Percentiles rank a stretch among this genome's conserved stretches.
phyloP scores from a whole-genome alignment of 2,888 invertebrate genomes.

The Plagodis dolabraria region DNA sequence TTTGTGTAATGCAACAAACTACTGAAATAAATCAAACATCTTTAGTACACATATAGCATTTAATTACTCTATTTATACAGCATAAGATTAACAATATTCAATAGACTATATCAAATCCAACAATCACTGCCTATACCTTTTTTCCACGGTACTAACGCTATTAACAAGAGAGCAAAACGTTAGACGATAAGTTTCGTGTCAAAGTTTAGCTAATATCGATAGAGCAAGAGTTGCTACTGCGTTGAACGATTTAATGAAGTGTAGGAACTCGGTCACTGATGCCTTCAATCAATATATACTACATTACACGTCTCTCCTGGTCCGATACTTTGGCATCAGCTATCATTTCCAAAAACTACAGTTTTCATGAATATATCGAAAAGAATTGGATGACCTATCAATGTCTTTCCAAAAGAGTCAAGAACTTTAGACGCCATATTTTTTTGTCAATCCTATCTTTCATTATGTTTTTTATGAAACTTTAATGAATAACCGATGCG shows the following conservation, averaged over 20 bases:
- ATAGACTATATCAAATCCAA: constrained; percentile 85
- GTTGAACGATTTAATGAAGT: constrained; percentile 46
- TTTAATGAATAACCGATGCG: constrained; percentile 30
- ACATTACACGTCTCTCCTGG: constrained; percentile 11
- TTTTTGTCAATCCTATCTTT: too few species aligned
- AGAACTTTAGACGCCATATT: background rate
- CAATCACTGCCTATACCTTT: constrained; percentile 82
- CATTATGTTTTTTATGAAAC: too few species aligned
- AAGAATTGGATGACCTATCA: constrained; percentile 36
- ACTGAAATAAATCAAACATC: constrained; percentile 80
- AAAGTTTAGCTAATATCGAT: constrained; percentile 57
- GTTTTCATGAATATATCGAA: constrained; percentile 25
- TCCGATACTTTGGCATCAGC: constrained; percentile 23
- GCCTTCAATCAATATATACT: constrained; percentile 17
- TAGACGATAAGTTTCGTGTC: constrained; percentile 60
- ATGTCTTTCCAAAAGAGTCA: constrained; percentile 25
- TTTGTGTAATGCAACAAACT: constrained; percentile 52
- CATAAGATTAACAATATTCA: constrained; percentile 84
- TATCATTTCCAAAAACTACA: constrained; percentile 32
- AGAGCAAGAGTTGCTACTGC: constrained; percentile 58
- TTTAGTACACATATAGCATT: constrained; percentile 83
- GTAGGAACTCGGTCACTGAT: constrained; percentile 67
- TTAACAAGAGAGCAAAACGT: constrained; percentile 82
- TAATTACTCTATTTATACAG: constrained; percentile 85
- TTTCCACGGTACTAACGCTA: constrained; percentile 81